Evolutionary conservation across 2,113 vertebrate species (phyloP).

Genomic region (Empidonax traillii): DNA sequence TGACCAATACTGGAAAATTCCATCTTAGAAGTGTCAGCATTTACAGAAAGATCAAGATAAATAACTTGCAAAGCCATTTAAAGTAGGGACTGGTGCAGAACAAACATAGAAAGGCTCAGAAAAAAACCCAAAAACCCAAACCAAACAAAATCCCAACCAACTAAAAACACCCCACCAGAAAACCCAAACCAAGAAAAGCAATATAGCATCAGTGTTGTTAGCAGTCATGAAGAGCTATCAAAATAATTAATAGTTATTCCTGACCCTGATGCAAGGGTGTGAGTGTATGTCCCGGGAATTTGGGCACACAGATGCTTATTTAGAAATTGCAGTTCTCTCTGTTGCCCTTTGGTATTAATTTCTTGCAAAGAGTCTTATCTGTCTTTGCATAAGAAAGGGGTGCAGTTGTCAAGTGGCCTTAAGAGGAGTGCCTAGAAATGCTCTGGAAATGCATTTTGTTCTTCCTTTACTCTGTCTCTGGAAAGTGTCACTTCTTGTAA

Average conservation of each 20-base stretch:
- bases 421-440: neutral
- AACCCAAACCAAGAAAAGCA: neutral
- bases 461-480: neutral
- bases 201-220: neutral
- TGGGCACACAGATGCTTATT: neutral
- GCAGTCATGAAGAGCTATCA: neutral
- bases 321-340: slow-evolving; percentile 17
- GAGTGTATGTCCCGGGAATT: slow-evolving; percentile 12
- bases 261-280: neutral
- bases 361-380: neutral
- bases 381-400: neutral
- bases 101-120: neutral
- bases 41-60: neutral
- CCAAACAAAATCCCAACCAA: neutral
- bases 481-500: neutral
- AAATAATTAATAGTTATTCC: neutral
- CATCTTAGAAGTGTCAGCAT: neutral
- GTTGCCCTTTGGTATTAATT: neutral
- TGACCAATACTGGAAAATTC: neutral
- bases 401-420: neutral
- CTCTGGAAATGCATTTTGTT: neutral
- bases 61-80: neutral
- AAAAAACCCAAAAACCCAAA: neutral
- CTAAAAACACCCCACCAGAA: neutral
- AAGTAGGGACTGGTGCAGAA: neutral